Conservation (phyloP, 2,888 invertebrate species). For the Pristionchus exspectatus region DNA sequence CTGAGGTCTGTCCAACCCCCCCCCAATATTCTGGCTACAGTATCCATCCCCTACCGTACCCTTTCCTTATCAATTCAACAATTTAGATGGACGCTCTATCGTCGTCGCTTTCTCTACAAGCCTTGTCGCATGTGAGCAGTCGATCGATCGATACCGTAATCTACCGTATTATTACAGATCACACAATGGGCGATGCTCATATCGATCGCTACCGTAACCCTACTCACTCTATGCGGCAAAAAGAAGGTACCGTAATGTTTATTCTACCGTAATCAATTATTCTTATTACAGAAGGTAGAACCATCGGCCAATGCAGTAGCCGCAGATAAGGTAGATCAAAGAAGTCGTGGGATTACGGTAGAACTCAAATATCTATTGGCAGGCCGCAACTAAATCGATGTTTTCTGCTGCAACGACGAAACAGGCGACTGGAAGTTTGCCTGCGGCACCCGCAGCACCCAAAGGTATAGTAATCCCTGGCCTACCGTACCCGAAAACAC, state of each 20-base stretch:
- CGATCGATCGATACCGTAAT: neutral
- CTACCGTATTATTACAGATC: neutral
- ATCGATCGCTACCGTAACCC: neutral
- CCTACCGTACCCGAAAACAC: neutral
- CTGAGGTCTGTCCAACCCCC: neutral
- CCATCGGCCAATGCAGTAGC: slow-evolving; percentile 24
- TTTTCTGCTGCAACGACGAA: neutral
- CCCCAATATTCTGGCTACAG: neutral
- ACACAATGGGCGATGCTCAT: neutral
- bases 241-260: neutral
- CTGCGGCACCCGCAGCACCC: neutral
- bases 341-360: neutral
- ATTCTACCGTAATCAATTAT: neutral
- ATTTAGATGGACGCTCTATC: neutral
- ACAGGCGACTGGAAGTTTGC: neutral
- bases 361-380: neutral
- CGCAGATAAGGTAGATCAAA: slow-evolving; percentile 24
- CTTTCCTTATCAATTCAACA: neutral
- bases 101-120: neutral
- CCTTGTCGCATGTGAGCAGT: neutral
- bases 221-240: slow-evolving; percentile 3
- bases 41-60: neutral
- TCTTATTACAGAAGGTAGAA: neutral
- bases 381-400: slow-evolving; percentile 32
- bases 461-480: neutral